These are phyloP conservation scores for Pentamera pediparva DNA, from an alignment of 53 echinoderm and acorn worm species.

Conservation along the genomic window DNA sequence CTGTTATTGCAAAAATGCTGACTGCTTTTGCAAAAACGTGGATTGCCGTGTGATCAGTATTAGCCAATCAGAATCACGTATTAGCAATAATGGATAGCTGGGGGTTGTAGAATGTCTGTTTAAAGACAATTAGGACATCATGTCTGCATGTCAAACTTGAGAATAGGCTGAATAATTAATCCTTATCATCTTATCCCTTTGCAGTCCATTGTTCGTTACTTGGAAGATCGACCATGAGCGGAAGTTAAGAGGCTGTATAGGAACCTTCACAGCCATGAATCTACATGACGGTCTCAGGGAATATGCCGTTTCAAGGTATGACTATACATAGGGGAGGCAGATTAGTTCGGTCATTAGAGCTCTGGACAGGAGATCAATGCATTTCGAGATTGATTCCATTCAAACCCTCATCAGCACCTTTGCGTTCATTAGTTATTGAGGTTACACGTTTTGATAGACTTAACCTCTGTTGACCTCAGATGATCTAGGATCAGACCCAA, in stretches of 20 bases:
- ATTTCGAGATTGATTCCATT: too few relatives aligned
- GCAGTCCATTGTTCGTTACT: conserved; percentile 95
- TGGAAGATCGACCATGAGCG: conserved; percentile 95
- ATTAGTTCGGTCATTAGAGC: neutral
- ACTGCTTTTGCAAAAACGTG: too few relatives aligned
- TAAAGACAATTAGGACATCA: neutral
- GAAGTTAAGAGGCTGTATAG: conserved; percentile 97
- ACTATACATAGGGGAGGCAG: neutral
- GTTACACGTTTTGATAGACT: too few relatives aligned
- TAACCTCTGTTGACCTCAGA: too few relatives aligned
- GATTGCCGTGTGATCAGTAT: too few relatives aligned
- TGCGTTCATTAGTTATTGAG: too few relatives aligned
- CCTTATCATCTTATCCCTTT: neutral
- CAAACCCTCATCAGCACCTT: too few relatives aligned
- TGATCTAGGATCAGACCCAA: too few relatives aligned
- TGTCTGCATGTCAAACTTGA: neutral
- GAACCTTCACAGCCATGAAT: conserved; percentile 97
- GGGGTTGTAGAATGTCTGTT: too few relatives aligned
- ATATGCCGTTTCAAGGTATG: conserved; percentile 99
- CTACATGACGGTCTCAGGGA: conserved; percentile 99
- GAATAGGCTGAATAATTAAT: neutral
- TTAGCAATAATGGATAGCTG: too few relatives aligned
- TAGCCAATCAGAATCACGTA: too few relatives aligned
- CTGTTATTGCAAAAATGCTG: too few relatives aligned
- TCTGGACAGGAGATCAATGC: neutral